These are phyloP conservation scores for Athalia circularis DNA, from an alignment of 2,888 invertebrate species.

Conservation along the genomic window DNA sequence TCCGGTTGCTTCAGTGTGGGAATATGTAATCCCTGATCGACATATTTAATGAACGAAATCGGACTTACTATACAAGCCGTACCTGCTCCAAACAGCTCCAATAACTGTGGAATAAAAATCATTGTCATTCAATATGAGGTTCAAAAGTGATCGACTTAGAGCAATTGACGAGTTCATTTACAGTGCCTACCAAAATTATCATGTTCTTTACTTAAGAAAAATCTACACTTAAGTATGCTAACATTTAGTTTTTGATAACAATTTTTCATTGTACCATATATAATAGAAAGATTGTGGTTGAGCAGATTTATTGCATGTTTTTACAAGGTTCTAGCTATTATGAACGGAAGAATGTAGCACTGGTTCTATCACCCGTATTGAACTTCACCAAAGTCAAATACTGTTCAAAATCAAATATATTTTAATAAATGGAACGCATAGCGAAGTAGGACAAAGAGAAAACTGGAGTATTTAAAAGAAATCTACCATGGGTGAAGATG, in stretches of 20 bases:
- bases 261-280: background rate
- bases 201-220: no score
- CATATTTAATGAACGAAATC: slow-evolving; percentile 88
- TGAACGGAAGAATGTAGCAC: slow-evolving; percentile 6
- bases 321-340: background rate
- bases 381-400: slow-evolving; percentile 1
- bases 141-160: no score
- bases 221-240: background rate
- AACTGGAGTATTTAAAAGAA: no score
- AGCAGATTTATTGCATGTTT: slow-evolving; percentile 24
- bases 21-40: slow-evolving; percentile 80
- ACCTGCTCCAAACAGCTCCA: slow-evolving; percentile 98
- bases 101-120: slow-evolving; percentile 79
- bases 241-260: background rate
- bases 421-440: background rate
- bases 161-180: no score
- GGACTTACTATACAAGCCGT: slow-evolving; percentile 98
- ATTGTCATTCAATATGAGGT: background rate
- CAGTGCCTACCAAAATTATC: no score
- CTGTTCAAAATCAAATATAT: slow-evolving; percentile 15
- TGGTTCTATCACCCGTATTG: background rate
- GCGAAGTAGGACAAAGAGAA: background rate
- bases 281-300: slow-evolving; percentile 1
- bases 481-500: no score
- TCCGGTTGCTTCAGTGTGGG: slow-evolving; percentile 84